phyloP scores from a whole-genome alignment of 2,888 invertebrate species.

The Drosophila prolongata region DNA sequence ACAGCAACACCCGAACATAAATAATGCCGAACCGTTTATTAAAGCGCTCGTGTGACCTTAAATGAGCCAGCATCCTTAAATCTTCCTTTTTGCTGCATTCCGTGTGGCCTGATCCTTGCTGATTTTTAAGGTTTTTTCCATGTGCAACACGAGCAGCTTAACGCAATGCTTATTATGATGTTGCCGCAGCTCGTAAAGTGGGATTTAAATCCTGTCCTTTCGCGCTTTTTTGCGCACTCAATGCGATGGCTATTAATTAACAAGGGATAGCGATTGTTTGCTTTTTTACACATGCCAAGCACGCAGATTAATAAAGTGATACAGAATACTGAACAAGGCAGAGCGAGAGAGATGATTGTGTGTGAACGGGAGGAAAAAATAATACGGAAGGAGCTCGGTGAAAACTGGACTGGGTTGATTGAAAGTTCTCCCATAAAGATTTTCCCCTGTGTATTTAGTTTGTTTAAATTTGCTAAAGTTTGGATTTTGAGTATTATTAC shows the following conservation, averaged over 20 bases:
- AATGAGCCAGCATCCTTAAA: slow-evolving; percentile 7
- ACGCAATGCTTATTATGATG: slow-evolving; percentile 53
- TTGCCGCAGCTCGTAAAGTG: slow-evolving; percentile 37
- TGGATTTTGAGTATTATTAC: too few species aligned
- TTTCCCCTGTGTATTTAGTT: not conserved
- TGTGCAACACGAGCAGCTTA: slow-evolving; percentile 29
- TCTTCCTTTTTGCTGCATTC: slow-evolving; percentile 19
- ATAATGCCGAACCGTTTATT: slow-evolving; percentile 55
- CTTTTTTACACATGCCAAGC: slow-evolving; percentile 40
- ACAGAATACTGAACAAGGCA: not conserved
- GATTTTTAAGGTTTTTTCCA: slow-evolving; percentile 47
- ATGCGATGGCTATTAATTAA: slow-evolving; percentile 69
- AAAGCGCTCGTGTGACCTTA: slow-evolving; percentile 54
- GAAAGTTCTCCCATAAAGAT: not conserved
- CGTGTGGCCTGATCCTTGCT: slow-evolving; percentile 40
- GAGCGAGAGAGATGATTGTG: not conserved
- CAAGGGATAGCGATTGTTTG: slow-evolving; percentile 46
- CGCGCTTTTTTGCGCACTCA: slow-evolving; percentile 34
- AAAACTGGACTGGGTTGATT: not conserved
- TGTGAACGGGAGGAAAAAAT: not conserved
- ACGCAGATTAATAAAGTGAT: slow-evolving; percentile 55
- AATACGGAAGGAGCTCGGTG: not conserved
- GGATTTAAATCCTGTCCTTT: slow-evolving; percentile 31
- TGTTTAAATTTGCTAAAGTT: not conserved
- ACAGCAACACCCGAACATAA: slow-evolving; percentile 29